Base-by-base conservation (phyloP, 2,888 invertebrate species). In the Cryptosula pallasiana region DNA sequence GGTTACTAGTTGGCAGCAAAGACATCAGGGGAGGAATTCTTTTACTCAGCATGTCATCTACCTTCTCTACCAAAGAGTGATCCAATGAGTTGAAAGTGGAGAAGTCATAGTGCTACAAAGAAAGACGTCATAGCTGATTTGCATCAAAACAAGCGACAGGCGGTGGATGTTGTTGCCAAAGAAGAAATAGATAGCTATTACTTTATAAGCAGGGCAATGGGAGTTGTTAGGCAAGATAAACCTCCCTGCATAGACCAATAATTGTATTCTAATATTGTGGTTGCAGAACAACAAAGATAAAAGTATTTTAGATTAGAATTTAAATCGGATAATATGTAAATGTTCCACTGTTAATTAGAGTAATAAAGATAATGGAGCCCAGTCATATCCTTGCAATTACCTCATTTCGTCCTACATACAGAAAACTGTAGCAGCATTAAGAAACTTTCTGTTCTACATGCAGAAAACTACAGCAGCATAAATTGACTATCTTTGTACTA, bases 1-100 rank as follows among this genome's bases (percentile, higher is more conserved):
- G 32, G 63, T 27, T 63, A 16, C 32, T 32, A 63, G 20, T 13
- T n/a, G 78, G 94, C 92, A 58, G n/a, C 9, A 35, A 13, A 63
- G 63, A 63, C 29, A 72, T 55, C 34, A 71, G 23, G 27, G 55
- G 55, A n/a, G 35, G 54, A 25, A 72, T 34, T n/a, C n/a, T 70
- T 16, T 70, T 35, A 27, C 29, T 54, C 20, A 36, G 54, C 70
- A 70, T 70, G n/a, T 16, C 35, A 35, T 45, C 36, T 35, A 70
- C 2, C 2, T 35, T 3, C 5, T 70, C 45, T n/a, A 70, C 23
- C 36, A 36, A 5, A 35, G 70, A 35, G 9, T n/a, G 9, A 27
- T 45, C 45, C 34, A 63, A 32, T 29, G 32, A 27, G 13, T 63
- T 63, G 32, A 63, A 63, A 13, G 2, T 63, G 32, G 29, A 29